Conservation (phyloP, 2,113 vertebrate genomes). For the Sporophila hypoxantha region DNA sequence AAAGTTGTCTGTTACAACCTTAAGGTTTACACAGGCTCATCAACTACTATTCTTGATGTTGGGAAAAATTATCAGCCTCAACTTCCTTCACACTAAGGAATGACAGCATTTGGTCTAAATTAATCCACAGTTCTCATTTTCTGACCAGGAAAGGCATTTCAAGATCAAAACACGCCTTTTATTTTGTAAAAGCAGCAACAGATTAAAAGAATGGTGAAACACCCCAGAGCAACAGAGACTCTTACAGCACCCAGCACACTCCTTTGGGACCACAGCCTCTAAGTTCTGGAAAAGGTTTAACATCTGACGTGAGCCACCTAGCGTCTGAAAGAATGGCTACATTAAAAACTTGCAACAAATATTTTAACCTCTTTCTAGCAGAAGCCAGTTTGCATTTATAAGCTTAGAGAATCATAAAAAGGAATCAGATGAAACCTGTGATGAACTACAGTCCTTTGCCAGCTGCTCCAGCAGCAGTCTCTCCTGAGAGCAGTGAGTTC, state of each 20-base stretch:
- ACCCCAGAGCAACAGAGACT: not conserved
- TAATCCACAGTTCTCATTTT: not conserved
- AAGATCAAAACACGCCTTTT: not conserved
- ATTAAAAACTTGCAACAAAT: not conserved
- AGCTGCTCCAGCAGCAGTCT: not conserved
- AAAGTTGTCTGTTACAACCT: not conserved
- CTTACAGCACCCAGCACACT: not conserved
- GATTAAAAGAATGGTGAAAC: not conserved
- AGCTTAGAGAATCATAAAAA: not conserved
- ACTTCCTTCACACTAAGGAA: not conserved
- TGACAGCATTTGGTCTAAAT: not conserved
- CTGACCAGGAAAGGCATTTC: not conserved
- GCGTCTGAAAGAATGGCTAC: not conserved
- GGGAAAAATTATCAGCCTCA: not conserved
- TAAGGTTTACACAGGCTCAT: not conserved
- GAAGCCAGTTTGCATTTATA: not conserved
- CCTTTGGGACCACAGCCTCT: not conserved
- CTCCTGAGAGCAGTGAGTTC: not conserved
- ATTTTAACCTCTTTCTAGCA: not conserved
- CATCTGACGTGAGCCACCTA: constrained; percentile 53
- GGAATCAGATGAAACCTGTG: not conserved
- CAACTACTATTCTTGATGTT: not conserved
- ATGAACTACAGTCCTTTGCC: not conserved
- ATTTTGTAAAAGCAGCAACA: not conserved
- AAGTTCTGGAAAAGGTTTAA: not conserved